These are phyloP conservation scores for Rhabdomys dilectus DNA, from an alignment of 2,113 vertebrate species.

Conservation along the genomic window DNA sequence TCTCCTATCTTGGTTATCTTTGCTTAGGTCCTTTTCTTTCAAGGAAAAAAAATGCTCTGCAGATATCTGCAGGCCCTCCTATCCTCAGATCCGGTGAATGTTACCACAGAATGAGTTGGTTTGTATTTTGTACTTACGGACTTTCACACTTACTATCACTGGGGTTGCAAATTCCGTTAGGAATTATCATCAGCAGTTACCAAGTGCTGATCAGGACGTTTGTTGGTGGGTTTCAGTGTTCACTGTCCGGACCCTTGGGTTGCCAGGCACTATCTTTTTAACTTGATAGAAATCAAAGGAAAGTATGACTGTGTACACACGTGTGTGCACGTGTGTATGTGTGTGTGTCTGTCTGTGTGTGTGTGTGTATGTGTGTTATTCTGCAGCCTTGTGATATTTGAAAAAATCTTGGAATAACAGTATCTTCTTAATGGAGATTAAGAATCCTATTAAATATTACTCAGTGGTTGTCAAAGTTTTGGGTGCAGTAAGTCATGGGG, in stretches of 20 bases:
- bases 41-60: slow-evolving; percentile 7
- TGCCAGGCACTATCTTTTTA: not conserved
- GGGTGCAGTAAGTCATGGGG: not conserved
- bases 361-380: not conserved
- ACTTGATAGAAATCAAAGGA: slow-evolving; percentile 11
- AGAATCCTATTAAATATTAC: slow-evolving; percentile 24
- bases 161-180: not conserved
- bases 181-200: not conserved
- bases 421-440: slow-evolving; percentile 49
- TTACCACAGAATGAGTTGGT: not conserved
- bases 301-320: not conserved
- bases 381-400: not conserved
- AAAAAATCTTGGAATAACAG: slow-evolving; percentile 63
- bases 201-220: not conserved
- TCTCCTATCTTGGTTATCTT: not conserved
- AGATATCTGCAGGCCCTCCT: not conserved
- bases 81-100: not conserved
- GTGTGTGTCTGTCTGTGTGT: not conserved
- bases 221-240: not conserved
- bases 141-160: not conserved
- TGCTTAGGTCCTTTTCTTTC: not conserved
- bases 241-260: not conserved
- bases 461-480: not conserved
- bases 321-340: not conserved
- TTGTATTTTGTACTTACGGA: not conserved